Percentiles rank a stretch among this genome's conserved stretches.
phyloP scores from a whole-genome alignment of 2,797 vertebrate species.

The Cuniculus paca region DNA sequence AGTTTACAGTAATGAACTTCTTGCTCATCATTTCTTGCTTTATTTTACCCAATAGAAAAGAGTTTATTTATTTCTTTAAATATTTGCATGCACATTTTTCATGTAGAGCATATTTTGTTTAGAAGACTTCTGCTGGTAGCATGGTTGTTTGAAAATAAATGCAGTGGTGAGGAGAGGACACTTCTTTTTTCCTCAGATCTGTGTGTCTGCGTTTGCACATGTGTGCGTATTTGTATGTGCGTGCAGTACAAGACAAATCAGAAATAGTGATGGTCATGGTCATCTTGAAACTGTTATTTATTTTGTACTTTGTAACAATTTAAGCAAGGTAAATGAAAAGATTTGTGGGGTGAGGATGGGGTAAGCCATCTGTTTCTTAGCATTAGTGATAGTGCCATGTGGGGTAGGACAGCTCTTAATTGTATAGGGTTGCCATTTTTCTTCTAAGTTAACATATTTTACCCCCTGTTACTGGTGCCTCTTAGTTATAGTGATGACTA shows the following conservation, averaged over 20 bases:
- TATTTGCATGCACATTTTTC: neutral
- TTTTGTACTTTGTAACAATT: neutral
- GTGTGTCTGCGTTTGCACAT: neutral
- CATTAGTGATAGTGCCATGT: neutral
- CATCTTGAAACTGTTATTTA: neutral
- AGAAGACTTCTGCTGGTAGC: neutral
- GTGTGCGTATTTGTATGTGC: neutral
- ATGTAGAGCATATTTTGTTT: neutral
- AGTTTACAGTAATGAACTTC: neutral
- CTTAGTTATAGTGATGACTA: neutral
- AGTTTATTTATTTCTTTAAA: constrained; percentile 25
- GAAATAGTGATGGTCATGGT: neutral
- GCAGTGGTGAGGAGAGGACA: neutral
- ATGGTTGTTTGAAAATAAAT: constrained; percentile 57
- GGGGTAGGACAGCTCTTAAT: neutral
- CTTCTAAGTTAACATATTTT: neutral
- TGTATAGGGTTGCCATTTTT: neutral
- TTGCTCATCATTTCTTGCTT: neutral
- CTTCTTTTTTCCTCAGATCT: neutral
- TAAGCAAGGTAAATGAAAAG: neutral
- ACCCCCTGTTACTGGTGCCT: neutral
- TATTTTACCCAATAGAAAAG: neutral
- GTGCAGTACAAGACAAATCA: neutral
- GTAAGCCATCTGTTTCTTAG: neutral
- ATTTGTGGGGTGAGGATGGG: neutral